These are phyloP conservation scores for Illadopsis cleaveri DNA, from an alignment of 2,113 vertebrate species.

Conservation along the genomic window DNA sequence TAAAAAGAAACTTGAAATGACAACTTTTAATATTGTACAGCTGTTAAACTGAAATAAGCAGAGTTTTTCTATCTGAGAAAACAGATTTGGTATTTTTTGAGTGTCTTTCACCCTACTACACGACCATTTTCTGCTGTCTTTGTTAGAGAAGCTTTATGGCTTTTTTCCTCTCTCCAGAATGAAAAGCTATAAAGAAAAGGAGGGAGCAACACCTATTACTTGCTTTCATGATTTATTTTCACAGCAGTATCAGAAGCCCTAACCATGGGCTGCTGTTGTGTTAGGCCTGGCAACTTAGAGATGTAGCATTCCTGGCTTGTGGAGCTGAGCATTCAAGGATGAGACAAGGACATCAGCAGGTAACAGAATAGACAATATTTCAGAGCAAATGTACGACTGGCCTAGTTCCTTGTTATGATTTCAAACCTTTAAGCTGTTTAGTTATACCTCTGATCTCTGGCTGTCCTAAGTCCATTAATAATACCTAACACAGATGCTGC, in stretches of 20 bases:
- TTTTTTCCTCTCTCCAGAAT: background rate
- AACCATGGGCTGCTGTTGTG: rapidly evolving
- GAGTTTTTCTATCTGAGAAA: background rate
- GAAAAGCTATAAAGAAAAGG: background rate
- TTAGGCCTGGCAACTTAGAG: background rate
- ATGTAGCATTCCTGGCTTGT: rapidly evolving
- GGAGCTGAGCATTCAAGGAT: background rate
- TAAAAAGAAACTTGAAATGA: background rate
- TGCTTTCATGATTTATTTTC: background rate
- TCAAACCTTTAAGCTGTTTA: background rate
- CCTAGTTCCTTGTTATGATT: background rate
- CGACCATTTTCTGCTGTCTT: background rate
- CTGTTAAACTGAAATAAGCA: background rate
- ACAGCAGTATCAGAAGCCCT: background rate
- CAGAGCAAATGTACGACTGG: background rate
- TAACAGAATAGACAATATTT: background rate
- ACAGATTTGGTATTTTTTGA: background rate
- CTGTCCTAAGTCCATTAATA: background rate
- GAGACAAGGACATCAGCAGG: background rate
- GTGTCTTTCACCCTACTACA: background rate
- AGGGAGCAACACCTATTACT: background rate
- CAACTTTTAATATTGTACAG: background rate
- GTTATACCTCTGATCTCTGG: background rate
- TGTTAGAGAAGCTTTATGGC: background rate
- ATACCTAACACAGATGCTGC: background rate